Percentiles rank a stretch among this genome's conserved stretches.
Conservation (phyloP, 2,797 vertebrate genomes). For the Leuciscus waleckii region DNA sequence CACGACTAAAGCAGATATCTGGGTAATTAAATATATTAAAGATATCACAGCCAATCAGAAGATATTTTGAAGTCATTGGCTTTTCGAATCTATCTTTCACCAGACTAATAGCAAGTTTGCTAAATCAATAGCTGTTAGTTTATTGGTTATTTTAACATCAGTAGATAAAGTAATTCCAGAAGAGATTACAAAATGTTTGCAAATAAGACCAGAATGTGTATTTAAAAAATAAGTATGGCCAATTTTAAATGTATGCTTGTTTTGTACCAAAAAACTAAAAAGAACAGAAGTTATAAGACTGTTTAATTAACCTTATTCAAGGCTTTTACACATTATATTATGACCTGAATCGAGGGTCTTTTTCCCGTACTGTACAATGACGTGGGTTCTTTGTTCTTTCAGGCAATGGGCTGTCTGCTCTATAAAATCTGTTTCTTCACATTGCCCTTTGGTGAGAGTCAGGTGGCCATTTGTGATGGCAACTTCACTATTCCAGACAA, state of each 20-base stretch:
- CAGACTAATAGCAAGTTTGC: background rate
- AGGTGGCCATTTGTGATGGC: conserved; percentile 98
- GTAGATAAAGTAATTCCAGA: background rate
- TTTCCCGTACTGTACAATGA: background rate
- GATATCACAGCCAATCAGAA: background rate
- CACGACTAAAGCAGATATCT: conserved; percentile 96
- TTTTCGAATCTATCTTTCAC: background rate
- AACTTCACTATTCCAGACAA: conserved; percentile 99
- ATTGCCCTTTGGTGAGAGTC: conserved; percentile 97
- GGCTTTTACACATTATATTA: background rate
- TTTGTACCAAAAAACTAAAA: background rate
- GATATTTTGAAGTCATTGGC: background rate
- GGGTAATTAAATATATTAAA: conserved; percentile 80
- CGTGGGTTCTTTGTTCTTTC: conserved; percentile 46
- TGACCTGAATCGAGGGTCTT: background rate
- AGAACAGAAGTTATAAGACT: background rate
- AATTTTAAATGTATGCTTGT: background rate
- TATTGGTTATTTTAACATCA: too few relatives aligned
- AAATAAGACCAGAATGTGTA: background rate
- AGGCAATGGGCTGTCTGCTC: conserved; percentile 95
- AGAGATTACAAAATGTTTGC: background rate
- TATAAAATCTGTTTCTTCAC: conserved; percentile 99
- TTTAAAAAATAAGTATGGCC: background rate
- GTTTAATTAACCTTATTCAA: background rate
- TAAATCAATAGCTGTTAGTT: background rate